Conservation (phyloP, 2,113 vertebrate genomes). For the Tautogolabrus adspersus region DNA sequence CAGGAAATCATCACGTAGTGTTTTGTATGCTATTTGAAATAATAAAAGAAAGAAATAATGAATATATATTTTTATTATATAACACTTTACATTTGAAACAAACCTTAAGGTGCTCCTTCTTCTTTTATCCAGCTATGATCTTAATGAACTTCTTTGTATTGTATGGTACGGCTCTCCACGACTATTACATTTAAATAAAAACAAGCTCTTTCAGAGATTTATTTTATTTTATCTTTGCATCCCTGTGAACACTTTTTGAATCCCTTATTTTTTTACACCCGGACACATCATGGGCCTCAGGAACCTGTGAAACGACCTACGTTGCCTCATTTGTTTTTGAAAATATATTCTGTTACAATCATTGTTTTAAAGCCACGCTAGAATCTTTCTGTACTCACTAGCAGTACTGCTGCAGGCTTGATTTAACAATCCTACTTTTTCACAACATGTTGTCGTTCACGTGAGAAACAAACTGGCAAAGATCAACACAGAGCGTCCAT, state of each 20-base stretch:
- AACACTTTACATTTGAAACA: no score
- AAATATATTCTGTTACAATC: background rate
- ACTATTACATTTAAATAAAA: background rate
- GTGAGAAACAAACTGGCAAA: background rate
- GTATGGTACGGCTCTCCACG: background rate
- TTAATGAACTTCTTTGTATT: background rate
- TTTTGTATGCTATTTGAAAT: no score
- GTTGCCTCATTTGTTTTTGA: background rate
- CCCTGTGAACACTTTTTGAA: no score
- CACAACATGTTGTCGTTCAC: background rate
- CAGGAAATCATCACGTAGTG: no score
- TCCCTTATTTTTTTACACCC: background rate
- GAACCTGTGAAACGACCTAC: background rate
- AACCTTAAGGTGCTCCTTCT: no score
- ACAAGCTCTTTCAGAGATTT: background rate
- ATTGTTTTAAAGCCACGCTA: background rate
- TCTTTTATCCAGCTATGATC: background rate
- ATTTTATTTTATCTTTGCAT: background rate
- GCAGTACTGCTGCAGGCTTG: background rate
- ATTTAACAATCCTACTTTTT: background rate
- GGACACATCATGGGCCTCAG: background rate
- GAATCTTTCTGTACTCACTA: background rate
- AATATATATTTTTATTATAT: no score
- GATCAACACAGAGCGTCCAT: constrained; percentile 9
- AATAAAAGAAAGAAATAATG: no score